Evolutionary conservation across 2,113 vertebrate genomes (phyloP), one percentile per base, ranked within the genome.

Genomic region (Euleptes europaea): DNA sequence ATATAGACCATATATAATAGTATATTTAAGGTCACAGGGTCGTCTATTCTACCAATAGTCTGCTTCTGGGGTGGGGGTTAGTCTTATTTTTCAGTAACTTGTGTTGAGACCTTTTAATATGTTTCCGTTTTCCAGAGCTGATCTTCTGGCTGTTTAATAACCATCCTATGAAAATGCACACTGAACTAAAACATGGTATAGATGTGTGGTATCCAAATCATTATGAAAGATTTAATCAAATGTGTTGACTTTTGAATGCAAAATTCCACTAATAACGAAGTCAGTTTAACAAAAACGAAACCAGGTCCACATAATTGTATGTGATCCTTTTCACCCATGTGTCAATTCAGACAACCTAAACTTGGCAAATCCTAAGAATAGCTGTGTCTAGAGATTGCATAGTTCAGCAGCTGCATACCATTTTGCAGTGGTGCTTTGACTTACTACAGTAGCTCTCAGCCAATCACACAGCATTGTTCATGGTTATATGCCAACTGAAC

Each of bases 91-190:
- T 75, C 71, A 89, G 49, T 1, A 73, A 88, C 78, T 91, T 91
- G 35, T 91, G 86, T 84, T 78, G n/a, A 19, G 66, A n/a, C 35
- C 47, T 78, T 42, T 77, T 65, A 44, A 79, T 89, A 47, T 44
- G 35, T 92, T 90, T 86, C 83, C 60, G 15, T 90, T 67, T 80
- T 51, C 86, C 90, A 84, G 86, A 76, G 12, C 80, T 82, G 31
- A 19, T 17, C 90, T 84, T 93, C 65, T 65, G 54, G 60, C 54
- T 83, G 66, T 77, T 91, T 84, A 83, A 13, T 79, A 90, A 73
- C 73, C 8, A 78, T 78, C 54, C 78, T 47, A 9, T 91, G 82
- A 90, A 92, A 84, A 3, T 2, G 40, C 28, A 79, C 11, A 28
- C 9, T 77, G 67, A 35, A 70, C 63, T 51, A 88, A 84, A 71